Base-by-base conservation (phyloP, 1,140 invertebrate species). In the Conus ventricosus region DNA sequence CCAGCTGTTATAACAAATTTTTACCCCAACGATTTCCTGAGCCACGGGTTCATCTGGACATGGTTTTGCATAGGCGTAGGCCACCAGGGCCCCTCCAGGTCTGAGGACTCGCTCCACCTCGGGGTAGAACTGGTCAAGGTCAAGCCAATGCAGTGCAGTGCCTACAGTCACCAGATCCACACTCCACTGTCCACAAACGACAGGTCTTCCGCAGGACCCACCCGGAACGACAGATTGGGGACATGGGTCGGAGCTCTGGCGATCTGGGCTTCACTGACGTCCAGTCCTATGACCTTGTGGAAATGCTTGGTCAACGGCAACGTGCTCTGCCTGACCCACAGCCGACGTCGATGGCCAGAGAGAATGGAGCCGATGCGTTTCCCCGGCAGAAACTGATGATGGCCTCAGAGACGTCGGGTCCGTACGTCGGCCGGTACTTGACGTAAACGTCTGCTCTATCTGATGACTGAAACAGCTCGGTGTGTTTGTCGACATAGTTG, bases 301-400 rank as follows among this genome's bases (percentile, higher is more conserved):
- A 96, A 96, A 91, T 95, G 92, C 5, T 93, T 91, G 54, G 93
- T 88, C 39, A 96, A 90, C 4, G 93, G 88, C 51, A 91, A 60
- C 5, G 95, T 96, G 87, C 95, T 95, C 90, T 96, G 95, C 96
- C 96, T 25, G 94, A 93, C 20, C 95, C 95, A 92, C 95, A 96
- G 1, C 96, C 96, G 17, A 96, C 93, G 92, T 96, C 96, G 4
- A 95, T 84, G 54, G 92, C 92, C 17, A 90, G 20, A 7, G 87
- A 78, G 83, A 90, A 84, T 7, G 84, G 55, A 27, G 51, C 15
- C 10, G 82, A 25, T 8, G 54, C 51, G 7, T 90, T 91, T 90
- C 94, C 91, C 87, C 92, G 92, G 63, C 94, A 91, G 87, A 92
- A 95, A 5, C 91, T 78, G 8, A 94, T 75, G 63, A 95, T 93